Conservation (phyloP, 2,113 vertebrate genomes). For the Steatornis caripensis region DNA sequence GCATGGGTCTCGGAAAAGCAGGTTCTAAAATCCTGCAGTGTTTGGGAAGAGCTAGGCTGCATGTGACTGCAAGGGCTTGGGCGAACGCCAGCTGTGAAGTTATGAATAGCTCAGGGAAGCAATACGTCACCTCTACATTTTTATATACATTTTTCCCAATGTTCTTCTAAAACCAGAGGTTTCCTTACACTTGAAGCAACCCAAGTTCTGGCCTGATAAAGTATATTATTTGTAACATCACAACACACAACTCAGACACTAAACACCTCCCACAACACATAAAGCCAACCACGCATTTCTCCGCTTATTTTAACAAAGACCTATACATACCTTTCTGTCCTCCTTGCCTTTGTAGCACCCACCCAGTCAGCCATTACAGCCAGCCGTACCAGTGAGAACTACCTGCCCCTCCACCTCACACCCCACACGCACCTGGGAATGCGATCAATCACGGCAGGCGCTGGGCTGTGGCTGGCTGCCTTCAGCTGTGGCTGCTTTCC, state of each 20-base stretch:
- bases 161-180: not conserved
- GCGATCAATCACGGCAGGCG: no score
- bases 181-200: not conserved
- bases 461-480: fast-evolving
- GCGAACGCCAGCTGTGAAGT: not conserved
- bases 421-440: not conserved
- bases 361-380: not conserved
- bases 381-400: no score
- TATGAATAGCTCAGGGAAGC: not conserved
- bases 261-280: not conserved
- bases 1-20: fast-evolving
- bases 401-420: not conserved
- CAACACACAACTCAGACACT: fast-evolving
- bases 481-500: not conserved
- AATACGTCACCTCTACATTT: fast-evolving
- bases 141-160: fast-evolving
- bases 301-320: not conserved
- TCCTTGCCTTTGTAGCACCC: no score
- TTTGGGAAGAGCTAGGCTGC: not conserved
- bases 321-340: fast-evolving
- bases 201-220: not conserved
- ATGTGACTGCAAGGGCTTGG: no score
- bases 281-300: fast-evolving
- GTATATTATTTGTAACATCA: not conserved
- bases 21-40: not conserved